Evolutionary conservation across 2,797 vertebrate species (phyloP).

Genomic region (Dendrocincla fuliginosa): DNA sequence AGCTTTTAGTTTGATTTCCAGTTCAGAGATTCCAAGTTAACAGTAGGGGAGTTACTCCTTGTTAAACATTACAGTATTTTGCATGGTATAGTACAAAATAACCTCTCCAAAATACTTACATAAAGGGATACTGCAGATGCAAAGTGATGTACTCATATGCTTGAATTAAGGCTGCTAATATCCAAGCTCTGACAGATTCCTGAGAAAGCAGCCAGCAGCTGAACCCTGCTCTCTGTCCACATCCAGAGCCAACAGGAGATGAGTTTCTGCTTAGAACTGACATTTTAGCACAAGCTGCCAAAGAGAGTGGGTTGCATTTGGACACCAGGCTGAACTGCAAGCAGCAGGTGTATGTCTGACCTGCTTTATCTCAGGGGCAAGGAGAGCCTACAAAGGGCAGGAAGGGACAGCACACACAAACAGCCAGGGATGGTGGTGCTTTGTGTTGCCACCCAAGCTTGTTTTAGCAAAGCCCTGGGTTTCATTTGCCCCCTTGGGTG

Average conservation of each 20-base stretch:
- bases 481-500: background rate
- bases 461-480: background rate
- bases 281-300: background rate
- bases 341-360: background rate
- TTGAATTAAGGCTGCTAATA: background rate
- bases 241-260: background rate
- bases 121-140: background rate
- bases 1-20: background rate
- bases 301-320: background rate
- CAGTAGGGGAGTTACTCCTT: background rate
- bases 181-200: background rate
- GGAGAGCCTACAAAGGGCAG: background rate
- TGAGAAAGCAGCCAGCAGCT: background rate
- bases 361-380: background rate
- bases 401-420: background rate
- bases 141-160: background rate
- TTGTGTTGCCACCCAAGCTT: fast-evolving
- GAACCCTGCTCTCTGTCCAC: background rate
- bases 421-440: background rate
- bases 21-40: background rate
- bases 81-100: background rate
- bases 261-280: background rate
- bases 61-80: background rate
- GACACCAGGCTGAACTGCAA: background rate
- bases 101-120: background rate